Evolutionary conservation across 2,113 vertebrate genomes (phyloP).

Genomic region (Gopherus evgoodei): DNA sequence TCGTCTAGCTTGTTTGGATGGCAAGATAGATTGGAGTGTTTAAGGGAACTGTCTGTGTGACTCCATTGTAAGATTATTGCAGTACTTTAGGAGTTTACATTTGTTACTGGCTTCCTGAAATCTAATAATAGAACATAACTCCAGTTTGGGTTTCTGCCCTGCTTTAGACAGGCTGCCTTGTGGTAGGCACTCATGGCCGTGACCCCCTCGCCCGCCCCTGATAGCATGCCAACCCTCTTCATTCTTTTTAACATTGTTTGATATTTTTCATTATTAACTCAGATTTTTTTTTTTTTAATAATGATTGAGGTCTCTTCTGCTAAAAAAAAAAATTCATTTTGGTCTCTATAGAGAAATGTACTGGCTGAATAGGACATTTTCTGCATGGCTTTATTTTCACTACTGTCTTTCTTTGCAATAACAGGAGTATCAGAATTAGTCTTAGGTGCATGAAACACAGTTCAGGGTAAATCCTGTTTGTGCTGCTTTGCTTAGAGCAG

Average conservation of each 20-base stretch:
- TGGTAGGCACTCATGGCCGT: too few relatives aligned
- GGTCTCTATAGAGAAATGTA: not conserved
- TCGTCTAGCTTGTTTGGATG: too few relatives aligned
- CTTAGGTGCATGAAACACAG: not conserved
- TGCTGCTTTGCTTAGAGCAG: not conserved
- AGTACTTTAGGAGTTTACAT: too few relatives aligned
- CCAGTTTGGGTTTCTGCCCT: too few relatives aligned
- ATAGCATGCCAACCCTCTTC: not conserved
- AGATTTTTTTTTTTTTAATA: not conserved
- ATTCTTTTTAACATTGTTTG: conserved; percentile 7
- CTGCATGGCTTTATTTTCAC: not conserved
- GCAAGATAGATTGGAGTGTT: too few relatives aligned
- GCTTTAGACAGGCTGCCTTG: too few relatives aligned
- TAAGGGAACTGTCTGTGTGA: too few relatives aligned
- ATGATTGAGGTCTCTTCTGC: not conserved
- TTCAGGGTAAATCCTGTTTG: not conserved
- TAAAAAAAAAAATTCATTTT: not conserved
- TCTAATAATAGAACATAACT: too few relatives aligned
- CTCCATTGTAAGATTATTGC: too few relatives aligned
- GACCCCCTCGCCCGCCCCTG: too few relatives aligned
- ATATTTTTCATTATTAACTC: not conserved
- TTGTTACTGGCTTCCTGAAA: too few relatives aligned
- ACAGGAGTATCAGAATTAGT: not conserved
- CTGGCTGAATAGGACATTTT: not conserved
- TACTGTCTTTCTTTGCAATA: conserved; percentile 3